Evolutionary conservation across 2,797 vertebrate genomes (phyloP), one percentile per base, ranked within the genome.

Genomic region (Benthosema pterotum): DNA sequence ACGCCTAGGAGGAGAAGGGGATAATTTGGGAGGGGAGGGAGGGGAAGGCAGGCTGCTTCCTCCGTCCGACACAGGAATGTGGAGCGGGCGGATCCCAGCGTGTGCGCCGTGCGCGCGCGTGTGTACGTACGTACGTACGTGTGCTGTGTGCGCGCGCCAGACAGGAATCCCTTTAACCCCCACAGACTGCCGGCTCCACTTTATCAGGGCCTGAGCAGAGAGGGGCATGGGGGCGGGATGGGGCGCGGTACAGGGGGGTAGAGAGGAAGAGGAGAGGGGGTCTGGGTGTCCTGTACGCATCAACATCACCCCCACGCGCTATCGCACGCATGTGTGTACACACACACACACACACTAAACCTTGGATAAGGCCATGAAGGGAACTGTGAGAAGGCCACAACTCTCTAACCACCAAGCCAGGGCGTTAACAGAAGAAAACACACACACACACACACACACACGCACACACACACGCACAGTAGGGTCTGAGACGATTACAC

Each of bases 101-200:
- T 85, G 80, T 42, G 46, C 48, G 17, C 28, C 42, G 55, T 32
- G 47, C 52, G 32, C 28, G 55, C 57, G 69, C 69, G 62, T 78
- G 56, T 72, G 38, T 78, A 78, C 66, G 61, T 60, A 43, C 69
- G 60, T 72, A n/a, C 62, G 51, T 81, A 79, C 77, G 72, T 82
- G 71, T 86, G 75, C 83, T 83, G 22, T 78, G 78, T 67, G 88
- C 87, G 84, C 86, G 88, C 87, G 84, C 86, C 91, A 90, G 92
- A 93, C 88, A 91, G 87, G 79, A 92, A 93, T 89, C 88, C 88
- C 80, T 11, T 38, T 91, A 89, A 92, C 91, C 90, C 90, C 93
- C 88, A 87, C 90, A 84, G 79, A 88, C 74, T 82, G 71, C 7
- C 69, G 92, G 89, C 88, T 87, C 88, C 90, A 88, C 88, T 93